Evolutionary conservation across 2,797 vertebrate genomes (phyloP), one percentile per base, ranked within the genome.

Genomic region (Artibeus lituratus): DNA sequence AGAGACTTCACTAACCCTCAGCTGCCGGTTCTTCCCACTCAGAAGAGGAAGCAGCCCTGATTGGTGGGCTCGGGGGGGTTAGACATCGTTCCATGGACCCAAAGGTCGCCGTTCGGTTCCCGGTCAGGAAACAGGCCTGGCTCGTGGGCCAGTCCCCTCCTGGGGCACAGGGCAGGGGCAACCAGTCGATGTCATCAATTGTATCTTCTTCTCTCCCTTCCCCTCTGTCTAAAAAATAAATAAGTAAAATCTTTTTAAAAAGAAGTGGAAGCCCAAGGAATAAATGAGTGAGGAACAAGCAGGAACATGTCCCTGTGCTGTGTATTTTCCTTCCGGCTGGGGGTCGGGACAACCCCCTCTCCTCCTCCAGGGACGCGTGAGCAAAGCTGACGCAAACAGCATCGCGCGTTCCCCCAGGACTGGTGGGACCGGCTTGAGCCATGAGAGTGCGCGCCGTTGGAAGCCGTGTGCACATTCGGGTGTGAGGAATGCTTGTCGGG

Each of bases 401-500:
- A 73, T 81, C 65, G 53, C n/a, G 0, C 8, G 59, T 44, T 74
- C 53, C 84, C 87, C 81, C 81, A 42, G 6, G 42, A 7, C 90
- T n/a, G 81, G 44, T 73, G 93, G 87, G 87, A 49, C 73, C 39
- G 1, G 51, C 19, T 3, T 57, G 53, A 65, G 67, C 55, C 24
- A 4, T 1, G 16, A 86, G 81, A 8, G 49, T 51, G 1, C 42
- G 92, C 69, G 26, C 85, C 51, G 2, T 65, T 82, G 94, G 95
- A 83, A 90, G 85, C 92, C 37, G 73, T 72, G 92, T 86, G 95
- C 87, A 95, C 90, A 97, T 95, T 24, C 39, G n/a, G 37, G 74
- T 62, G 85, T 49, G 96, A 87, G 82, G 87, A 88, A 96, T 94
- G 92, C 90, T 86, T 95, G 88, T 95, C 92, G 82, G 87, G 88